Base-by-base conservation (phyloP, 2,888 invertebrate genomes). In the Cantharis nigra region DNA sequence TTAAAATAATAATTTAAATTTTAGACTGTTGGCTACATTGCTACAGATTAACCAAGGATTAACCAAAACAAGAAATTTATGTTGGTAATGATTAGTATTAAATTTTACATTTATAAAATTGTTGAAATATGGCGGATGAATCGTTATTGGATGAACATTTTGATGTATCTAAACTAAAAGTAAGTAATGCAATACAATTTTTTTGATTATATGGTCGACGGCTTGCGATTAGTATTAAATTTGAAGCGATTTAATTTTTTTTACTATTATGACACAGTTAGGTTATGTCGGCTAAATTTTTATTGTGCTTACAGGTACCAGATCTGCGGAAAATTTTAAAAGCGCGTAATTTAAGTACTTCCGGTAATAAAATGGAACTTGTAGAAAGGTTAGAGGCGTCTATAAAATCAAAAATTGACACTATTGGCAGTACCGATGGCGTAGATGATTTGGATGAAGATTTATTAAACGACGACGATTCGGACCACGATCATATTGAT, bases 321-420 rank as follows among this genome's bases (percentile, higher is more conserved):
- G 97, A 97, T 87, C 89, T 97, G 82, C 95, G 94, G 84, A 93
- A 93, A 83, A 96, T 96, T 87, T 88, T 97, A 74, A 97, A 96
- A 88, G 89, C 92, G 79, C 92, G 96, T 85, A 95, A 95, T 20
- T 89, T 97, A 23, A 89, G 93, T 13, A 90, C 92, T 9, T 89
- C 92, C 70, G 97, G 97, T 5, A 96, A 96, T 86, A 97, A 97
- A 90, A 93, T 90, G 65, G 96, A 97, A 85, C 90, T 97, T 72
- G 90, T 94, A 64, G 93, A 95, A 81, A 91, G 97, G 82, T 90
- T 97, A 70, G 94, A 94, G 85, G 90, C 92, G 9, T 91, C 91
- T 1, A 86, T 91, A 82, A 92, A 90, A 83, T 88, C 86, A 85
- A 91, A 88, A 89, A 76, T 84, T 11, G 84, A 83, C 23, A 86